These are phyloP conservation scores for Hapalemur alaotrensis DNA, from an alignment of 2,797 vertebrate species.

Conservation along the genomic window DNA sequence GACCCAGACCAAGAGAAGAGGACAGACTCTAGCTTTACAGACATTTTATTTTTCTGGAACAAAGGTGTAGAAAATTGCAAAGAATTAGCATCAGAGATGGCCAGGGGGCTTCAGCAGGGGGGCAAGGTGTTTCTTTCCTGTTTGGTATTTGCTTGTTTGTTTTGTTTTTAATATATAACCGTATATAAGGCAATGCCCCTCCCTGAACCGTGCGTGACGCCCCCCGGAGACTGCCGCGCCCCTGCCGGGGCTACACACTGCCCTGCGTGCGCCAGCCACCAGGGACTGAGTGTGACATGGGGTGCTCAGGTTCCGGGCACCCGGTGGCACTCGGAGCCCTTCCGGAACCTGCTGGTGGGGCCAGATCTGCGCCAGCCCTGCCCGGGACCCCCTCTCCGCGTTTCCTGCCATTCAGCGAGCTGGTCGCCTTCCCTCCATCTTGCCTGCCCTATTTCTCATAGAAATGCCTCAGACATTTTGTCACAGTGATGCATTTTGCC, in stretches of 20 bases:
- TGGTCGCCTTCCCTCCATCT: accelerated
- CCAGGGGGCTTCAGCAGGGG: background rate
- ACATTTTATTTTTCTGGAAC: background rate
- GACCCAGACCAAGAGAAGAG: background rate
- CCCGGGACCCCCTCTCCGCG: too few species aligned
- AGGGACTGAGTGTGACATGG: too few species aligned
- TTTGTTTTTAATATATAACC: background rate
- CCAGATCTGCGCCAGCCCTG: accelerated
- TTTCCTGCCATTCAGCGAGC: background rate
- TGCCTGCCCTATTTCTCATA: accelerated
- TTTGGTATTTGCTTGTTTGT: background rate
- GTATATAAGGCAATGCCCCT: background rate
- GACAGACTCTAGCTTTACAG: background rate
- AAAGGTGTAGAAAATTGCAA: background rate
- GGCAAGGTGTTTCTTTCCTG: background rate
- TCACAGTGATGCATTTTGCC: background rate
- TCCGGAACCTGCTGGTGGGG: background rate
- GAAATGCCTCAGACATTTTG: background rate
- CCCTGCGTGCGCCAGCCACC: background rate
- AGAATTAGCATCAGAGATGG: background rate
- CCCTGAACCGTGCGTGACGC: background rate
- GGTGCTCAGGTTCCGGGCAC: background rate
- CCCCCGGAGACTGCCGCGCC: too few species aligned
- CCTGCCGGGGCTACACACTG: too few species aligned
- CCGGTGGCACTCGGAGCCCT: accelerated